phyloP scores from a whole-genome alignment of 2,797 vertebrate species.

The Xenops minutus region DNA sequence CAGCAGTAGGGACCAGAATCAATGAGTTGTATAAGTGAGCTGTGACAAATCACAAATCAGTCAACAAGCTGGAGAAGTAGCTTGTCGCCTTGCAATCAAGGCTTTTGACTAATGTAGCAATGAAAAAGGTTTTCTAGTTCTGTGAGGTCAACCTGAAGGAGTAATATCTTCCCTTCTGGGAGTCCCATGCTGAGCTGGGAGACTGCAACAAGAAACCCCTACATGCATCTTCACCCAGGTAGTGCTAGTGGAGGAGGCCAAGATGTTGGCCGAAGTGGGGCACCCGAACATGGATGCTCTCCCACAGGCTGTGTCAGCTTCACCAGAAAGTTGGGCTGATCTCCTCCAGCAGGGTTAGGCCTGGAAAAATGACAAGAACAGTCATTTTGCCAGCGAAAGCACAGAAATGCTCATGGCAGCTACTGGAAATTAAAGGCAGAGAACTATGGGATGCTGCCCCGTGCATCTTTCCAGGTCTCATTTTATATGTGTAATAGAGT shows the following conservation, averaged over 20 bases:
- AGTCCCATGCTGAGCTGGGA: background rate
- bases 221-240: background rate
- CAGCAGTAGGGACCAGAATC: background rate
- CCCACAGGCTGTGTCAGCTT: background rate
- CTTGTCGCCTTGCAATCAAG: background rate
- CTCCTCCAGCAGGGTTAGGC: background rate
- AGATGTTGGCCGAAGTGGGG: background rate
- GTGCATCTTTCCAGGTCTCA: background rate
- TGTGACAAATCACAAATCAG: background rate
- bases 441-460: fast-evolving
- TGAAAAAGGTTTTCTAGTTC: background rate
- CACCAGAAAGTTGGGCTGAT: background rate
- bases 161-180: background rate
- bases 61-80: background rate
- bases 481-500: background rate
- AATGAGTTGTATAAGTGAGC: background rate
- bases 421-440: background rate
- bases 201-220: background rate
- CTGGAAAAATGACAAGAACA: background rate
- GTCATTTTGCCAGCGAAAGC: background rate
- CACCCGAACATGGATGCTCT: background rate
- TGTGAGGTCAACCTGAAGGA: background rate
- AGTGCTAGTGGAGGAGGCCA: background rate
- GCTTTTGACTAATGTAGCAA: background rate
- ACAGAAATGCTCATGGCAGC: background rate